phyloP scores from a whole-genome alignment of 2,797 vertebrate genomes.

The Cephalopachus bancanus region DNA sequence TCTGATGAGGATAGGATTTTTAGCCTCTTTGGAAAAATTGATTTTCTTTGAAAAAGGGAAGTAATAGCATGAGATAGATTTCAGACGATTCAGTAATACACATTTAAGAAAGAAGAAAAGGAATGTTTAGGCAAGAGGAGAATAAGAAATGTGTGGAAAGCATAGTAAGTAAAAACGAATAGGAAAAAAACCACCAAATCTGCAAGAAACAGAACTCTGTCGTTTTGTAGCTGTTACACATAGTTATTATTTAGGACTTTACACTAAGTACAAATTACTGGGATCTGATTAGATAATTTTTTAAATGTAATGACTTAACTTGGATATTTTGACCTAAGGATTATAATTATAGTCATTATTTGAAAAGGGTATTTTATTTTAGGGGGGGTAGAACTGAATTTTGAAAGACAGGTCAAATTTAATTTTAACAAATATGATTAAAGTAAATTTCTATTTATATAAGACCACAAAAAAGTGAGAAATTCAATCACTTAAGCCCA shows the following conservation, averaged over 20 bases:
- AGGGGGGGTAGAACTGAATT: conserved; percentile 1
- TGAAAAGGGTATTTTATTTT: conserved; percentile 26
- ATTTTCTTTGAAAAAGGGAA: conserved; percentile 15
- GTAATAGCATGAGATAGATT: not conserved
- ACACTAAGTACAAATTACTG: not conserved
- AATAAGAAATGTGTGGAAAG: not conserved
- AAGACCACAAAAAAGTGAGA: conserved; percentile 19
- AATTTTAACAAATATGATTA: conserved; percentile 58
- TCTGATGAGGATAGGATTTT: not conserved
- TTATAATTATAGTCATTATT: conserved; percentile 17
- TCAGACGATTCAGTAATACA: not conserved
- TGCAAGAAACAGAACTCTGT: not conserved
- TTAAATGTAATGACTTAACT: not conserved
- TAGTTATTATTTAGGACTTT: not conserved
- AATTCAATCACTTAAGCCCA: conserved; percentile 28
- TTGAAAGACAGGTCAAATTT: conserved; percentile 49
- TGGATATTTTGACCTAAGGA: conserved; percentile 49
- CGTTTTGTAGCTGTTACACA: not conserved
- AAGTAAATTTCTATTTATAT: not conserved
- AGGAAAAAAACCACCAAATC: not conserved
- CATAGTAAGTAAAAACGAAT: not conserved
- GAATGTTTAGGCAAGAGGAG: not conserved
- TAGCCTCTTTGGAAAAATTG: conserved; percentile 12
- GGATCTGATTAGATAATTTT: conserved; percentile 2
- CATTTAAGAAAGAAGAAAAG: conserved; percentile 1